Base-by-base conservation (phyloP, 2,888 invertebrate species). In the Latheticus oryzae region DNA sequence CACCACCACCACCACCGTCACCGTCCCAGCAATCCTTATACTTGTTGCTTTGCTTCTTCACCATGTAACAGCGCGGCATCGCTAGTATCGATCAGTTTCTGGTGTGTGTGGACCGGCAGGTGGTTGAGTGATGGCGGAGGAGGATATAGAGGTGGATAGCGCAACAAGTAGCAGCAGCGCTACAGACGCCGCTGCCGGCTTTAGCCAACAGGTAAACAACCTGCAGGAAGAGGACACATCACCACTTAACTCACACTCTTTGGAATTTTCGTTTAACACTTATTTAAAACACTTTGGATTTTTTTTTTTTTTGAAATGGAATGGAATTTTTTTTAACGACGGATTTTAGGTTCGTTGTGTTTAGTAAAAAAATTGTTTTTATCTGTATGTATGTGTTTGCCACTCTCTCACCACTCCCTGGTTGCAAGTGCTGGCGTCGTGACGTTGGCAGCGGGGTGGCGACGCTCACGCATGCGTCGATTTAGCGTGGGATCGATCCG, bases 51-150 rank as follows among this genome's bases (percentile, higher is more conserved):
- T 83, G 79, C 77, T 88, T 87, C 82, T 87, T 88, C 72, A 87
- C 87, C 87, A 88, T 88, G 75, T 88, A 88, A 76, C 88, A 89
- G 74, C 88, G 87, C 79, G 88, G 88, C 89, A 88, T 88, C 26
- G 26, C 38, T 13, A 53, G 58, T 45, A 59, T 61, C 54, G 63
- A 58, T 59, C 51, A 50, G 21, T 35, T 50, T 38, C 21, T 15
- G 24, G 7, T 28, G 48, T 40, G 19, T 26, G 23, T 42, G 43
- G 55, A 65, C 60, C 70, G 70, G 75, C 76, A 76, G 76, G 75
- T 75, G 76, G 77, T 76, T 71, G 68, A 67, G 63, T 64, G 70
- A 71, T 68, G 70, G 67, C 68, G 69, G 68, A 47, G 38, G 73
- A 73, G n/a, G n/a, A n/a, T n/a, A n/a, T n/a, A n/a, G 73, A 70